Evolutionary conservation across 2,113 vertebrate genomes (phyloP), one percentile per base, ranked within the genome.

Genomic region (Hyaena hyaena): DNA sequence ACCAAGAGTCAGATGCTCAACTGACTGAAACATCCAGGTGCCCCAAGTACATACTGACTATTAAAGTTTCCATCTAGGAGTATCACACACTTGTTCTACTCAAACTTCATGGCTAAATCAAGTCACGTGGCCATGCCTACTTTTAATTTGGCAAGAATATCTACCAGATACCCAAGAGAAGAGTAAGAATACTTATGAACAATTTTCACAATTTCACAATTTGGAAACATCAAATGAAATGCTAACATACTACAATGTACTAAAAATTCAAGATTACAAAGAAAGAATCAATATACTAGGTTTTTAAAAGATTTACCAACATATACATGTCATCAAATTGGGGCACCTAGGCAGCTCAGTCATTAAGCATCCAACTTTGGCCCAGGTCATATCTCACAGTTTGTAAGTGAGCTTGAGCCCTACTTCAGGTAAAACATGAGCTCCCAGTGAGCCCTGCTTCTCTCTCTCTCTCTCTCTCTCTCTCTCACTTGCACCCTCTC

Each of bases 211-310:
- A 61, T 84, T 84, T 65, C 48, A 76, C 23, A 26, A 73, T 91
- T 39, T 81, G 45, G 58, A 94, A 66, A 81, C 21, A 82, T 48
- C 48, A 21, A 77, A 89, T 63, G 28, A 65, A 79, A 53, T 61
- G 69, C 55, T 71, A 97, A 35, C 48, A 97, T 63, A 84, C 28
- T 92, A 53, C 14, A 28, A 93, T 73, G 15, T 63, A 85, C 33
- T 80, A 68, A 80, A 92, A 95, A 65, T 17, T 93, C 55, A 93
- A 90, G 55, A 83, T 58, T 31, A 83, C 50, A 79, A 92, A n/a
- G 5, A 88, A 92, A 39, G 68, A 69, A 31, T 15, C 14, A 81
- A 93, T 33, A 50, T 6, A 93, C 74, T 11, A 68, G 9, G 5
- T 74, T 90, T 80, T 61, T 16, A 65, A 95, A 90, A 76, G 39